These are phyloP conservation scores for Syngnathus typhle DNA, from an alignment of 2,113 vertebrate species.

Conservation along the genomic window DNA sequence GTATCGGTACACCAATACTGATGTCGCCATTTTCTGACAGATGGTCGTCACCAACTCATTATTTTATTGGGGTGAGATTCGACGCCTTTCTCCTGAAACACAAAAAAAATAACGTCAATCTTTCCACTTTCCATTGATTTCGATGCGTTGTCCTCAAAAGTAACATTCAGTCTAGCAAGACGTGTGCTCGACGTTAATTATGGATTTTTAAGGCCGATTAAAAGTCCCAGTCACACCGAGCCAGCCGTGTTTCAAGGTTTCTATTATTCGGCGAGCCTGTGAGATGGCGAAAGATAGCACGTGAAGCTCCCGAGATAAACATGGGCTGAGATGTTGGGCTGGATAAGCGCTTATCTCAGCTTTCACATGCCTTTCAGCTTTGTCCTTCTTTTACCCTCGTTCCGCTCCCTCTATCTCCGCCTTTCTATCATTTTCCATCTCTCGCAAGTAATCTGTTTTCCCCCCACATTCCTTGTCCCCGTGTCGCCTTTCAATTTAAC, in stretches of 20 bases:
- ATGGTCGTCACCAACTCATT: too few relatives aligned
- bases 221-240: constrained; percentile 53
- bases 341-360: constrained; percentile 62
- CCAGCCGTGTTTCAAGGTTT: constrained; percentile 64
- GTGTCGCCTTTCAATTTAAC: constrained; percentile 48
- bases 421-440: constrained; percentile 51
- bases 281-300: constrained; percentile 52
- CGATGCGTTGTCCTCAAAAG: constrained; percentile 37
- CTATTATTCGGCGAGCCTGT: constrained; percentile 61
- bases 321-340: constrained; percentile 48
- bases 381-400: constrained; percentile 58
- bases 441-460: constrained; percentile 52
- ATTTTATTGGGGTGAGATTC: too few relatives aligned
- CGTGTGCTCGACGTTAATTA: constrained; percentile 60
- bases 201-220: constrained; percentile 65
- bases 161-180: constrained; percentile 35
- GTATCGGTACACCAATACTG: too few relatives aligned
- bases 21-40: too few relatives aligned
- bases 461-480: constrained; percentile 33
- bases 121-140: constrained; percentile 3
- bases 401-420: constrained; percentile 39
- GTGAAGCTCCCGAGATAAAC: constrained; percentile 49
- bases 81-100: too few relatives aligned
- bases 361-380: constrained; percentile 59
- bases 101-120: too few relatives aligned